Base-by-base conservation (phyloP, 2,113 vertebrate genomes). In the Pardalotus punctatus region DNA sequence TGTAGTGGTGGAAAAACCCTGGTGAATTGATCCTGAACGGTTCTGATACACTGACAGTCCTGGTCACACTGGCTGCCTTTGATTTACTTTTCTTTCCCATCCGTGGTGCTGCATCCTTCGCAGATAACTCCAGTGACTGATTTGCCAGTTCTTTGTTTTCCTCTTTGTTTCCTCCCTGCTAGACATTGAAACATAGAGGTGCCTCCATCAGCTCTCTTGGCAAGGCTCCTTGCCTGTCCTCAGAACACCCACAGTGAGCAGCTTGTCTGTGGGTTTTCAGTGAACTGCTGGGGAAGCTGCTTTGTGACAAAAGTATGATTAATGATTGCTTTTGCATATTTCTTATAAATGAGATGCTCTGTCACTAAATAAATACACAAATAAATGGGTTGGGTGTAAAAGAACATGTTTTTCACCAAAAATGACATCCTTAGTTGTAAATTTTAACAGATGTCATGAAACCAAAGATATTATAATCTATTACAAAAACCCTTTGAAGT, bases 321-420 rank as follows among this genome's bases (percentile, higher is more conserved):
- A 96, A 96, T 97, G 96, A 90, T 95, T 86, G 92, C 88, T 88
- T 93, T 81, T 56, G 20, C 69, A 12, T 93, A 64, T 90, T 94
- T 96, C 85, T 73, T 69, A 90, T 57, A 94, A 94, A 90, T 90
- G 88, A 95, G 92, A 86, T 78, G 60, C 77, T 72, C 93, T 95
- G 93, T 94, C 94, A 85, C 88, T 56, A 86, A 88, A 88, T 92
- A 97, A 96, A 95, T 90, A 95, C 95, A 92, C 65, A 93, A 94
- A 95, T 94, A 95, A 97, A 97, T 86, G 91, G 92, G 36, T 85
- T 94, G 94, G 50, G 74, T 92, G 80, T 74, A 92, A 81, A 81
- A 94, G 85, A 95, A 78, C 80, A 86, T 61, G 86, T 73, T 95
- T 90, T 88, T 77, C 93, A 78, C 92, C 54, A 43, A 83, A 96